Base-by-base conservation (phyloP, 2,888 invertebrate genomes). In the Amiota mariae region DNA sequence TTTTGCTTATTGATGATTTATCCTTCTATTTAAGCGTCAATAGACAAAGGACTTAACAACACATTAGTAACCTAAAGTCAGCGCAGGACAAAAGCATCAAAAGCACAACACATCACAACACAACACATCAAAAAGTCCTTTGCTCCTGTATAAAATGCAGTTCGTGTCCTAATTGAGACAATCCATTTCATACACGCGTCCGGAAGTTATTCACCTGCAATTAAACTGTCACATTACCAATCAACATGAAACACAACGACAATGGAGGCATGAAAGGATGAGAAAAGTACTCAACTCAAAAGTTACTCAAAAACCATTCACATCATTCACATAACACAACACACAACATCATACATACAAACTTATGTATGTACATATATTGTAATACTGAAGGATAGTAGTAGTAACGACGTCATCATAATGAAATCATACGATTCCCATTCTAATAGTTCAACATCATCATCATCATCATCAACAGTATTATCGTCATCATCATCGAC, bases 181-280 rank as follows among this genome's bases (percentile, higher is more conserved):
- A 10, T 15, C 18, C 70, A 59, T 51, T 49, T 72, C 46, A 56
- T 47, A 64, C 80, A 80, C 84, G 80, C 79, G 79, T 79, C 87
- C 81, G 80, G 80, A 79, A 79, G 77, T 75, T 75, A 77, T 79
- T 88, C 88, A 88, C 87, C 88, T 89, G 87, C 86, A 88, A 88
- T 88, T 88, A 88, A 87, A 85, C 80, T 87, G 89, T 87, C 89
- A 87, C 81, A 87, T 85, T 82, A 85, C 78, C 78, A 75, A 83
- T 76, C 78, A 77, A 77, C 73, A 64, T 67, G 6, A 36, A 36
- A 6, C 8, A 36, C 6, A 36, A 36, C 36, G 36, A 36, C 36
- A 6, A 6, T 51, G 57, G 10, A 11, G 48, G 59, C 47, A 64
- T 64, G 46, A 59, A 18, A 11, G 12, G 59, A 20, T n/a, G 13